Conservation (phyloP, 2,113 vertebrate species). For the Ascaphus truei region DNA sequence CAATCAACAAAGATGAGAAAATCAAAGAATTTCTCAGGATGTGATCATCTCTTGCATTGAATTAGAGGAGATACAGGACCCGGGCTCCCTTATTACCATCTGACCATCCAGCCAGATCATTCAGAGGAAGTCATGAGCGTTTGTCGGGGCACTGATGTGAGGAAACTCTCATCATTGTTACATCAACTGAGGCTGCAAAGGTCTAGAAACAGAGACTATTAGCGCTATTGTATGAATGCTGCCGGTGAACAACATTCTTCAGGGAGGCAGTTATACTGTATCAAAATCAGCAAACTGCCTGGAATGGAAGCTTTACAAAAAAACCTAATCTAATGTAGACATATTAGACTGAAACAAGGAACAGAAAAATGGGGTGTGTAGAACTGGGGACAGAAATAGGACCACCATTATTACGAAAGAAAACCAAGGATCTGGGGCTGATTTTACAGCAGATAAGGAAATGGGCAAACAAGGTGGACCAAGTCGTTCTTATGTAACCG, state of each 20-base stretch:
- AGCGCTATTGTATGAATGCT: not conserved
- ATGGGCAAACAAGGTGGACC: too few relatives aligned
- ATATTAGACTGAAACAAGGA: too few relatives aligned
- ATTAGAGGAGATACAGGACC: conserved; percentile 23
- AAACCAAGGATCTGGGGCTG: too few relatives aligned
- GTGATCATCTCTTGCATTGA: conserved; percentile 46
- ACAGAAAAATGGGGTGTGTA: too few relatives aligned
- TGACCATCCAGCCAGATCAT: conserved; percentile 23
- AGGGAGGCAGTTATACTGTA: not conserved
- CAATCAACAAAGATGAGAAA: conserved; percentile 48
- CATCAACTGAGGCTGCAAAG: conserved; percentile 12
- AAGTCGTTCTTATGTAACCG: too few relatives aligned
- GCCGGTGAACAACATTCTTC: not conserved
- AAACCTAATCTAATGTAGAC: too few relatives aligned
- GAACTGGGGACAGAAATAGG: too few relatives aligned
- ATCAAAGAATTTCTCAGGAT: conserved; percentile 44
- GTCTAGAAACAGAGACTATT: conserved; percentile 9
- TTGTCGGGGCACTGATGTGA: not conserved
- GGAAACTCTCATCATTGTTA: conserved; percentile 10
- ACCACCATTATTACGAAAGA: too few relatives aligned
- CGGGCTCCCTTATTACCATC: not conserved
- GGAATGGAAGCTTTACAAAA: too few relatives aligned
- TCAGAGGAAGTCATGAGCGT: conserved; percentile 23
- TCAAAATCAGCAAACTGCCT: not conserved
- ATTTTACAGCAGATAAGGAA: too few relatives aligned